Percentiles rank a stretch among this genome's conserved stretches.
phyloP scores from a whole-genome alignment of 1,140 invertebrate genomes.

The Drosophila insularis region DNA sequence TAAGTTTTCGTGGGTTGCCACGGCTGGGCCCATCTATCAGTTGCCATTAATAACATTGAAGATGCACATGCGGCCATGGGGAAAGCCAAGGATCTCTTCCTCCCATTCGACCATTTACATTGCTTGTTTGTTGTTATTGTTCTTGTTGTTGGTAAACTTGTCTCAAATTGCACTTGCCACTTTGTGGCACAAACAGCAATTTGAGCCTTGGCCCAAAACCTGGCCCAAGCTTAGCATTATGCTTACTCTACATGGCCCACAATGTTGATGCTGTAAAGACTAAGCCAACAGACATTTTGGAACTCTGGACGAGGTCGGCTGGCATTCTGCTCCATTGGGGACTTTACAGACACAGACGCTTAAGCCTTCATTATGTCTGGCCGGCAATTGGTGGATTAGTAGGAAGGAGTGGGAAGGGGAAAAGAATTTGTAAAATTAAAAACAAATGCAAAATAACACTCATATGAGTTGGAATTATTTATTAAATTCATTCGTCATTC shows the following conservation, averaged over 20 bases:
- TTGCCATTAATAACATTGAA: constrained; percentile 71
- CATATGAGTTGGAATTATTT: constrained; percentile 32
- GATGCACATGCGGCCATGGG: constrained; percentile 45
- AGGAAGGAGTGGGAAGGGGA: not conserved
- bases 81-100: not conserved
- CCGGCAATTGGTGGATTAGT: constrained; percentile 25
- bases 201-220: not conserved
- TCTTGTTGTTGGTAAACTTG: constrained; percentile 6
- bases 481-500: constrained; percentile 50
- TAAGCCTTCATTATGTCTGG: constrained; percentile 39
- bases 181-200: constrained; percentile 61
- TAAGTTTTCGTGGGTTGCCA: constrained; percentile 49
- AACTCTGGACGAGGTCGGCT: constrained; percentile 5
- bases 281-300: constrained; percentile 54
- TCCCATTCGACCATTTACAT: not conserved
- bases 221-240: constrained; percentile 12
- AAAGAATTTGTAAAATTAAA: not conserved
- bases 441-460: not conserved
- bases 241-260: constrained; percentile 42
- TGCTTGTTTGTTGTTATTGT: constrained; percentile 7
- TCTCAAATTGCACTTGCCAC: constrained; percentile 56
- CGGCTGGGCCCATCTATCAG: constrained; percentile 37
- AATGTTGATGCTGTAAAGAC: constrained; percentile 38
- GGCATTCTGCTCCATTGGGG: constrained; percentile 37
- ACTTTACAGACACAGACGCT: constrained; percentile 3